phyloP scores from a whole-genome alignment of 2,113 vertebrate genomes.

The Amblyopsis rosae region DNA sequence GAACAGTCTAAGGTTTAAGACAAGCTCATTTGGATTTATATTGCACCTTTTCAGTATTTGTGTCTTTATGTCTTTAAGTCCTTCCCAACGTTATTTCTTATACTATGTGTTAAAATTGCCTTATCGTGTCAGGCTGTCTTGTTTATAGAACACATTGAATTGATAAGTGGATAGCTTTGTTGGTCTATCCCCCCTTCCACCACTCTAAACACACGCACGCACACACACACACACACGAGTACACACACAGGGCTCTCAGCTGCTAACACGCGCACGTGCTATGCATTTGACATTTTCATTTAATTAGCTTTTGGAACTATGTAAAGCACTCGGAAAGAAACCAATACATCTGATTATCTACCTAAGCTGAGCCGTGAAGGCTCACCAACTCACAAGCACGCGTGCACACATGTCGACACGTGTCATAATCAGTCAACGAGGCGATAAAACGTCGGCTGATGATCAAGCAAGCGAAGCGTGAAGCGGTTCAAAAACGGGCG shows the following conservation, averaged over 20 bases:
- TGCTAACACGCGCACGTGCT: background rate
- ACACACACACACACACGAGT: background rate
- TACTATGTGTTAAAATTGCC: no score
- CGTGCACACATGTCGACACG: slow-evolving; percentile 18
- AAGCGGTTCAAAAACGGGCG: slow-evolving; percentile 43
- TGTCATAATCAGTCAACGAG: slow-evolving; percentile 47
- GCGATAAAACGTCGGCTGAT: slow-evolving; percentile 37
- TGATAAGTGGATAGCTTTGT: background rate
- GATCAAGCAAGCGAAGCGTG: slow-evolving; percentile 55
- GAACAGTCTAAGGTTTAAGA: no score
- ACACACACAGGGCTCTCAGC: background rate
- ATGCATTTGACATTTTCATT: slow-evolving; percentile 67
- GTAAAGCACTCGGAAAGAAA: slow-evolving; percentile 57
- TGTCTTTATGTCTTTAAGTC: no score
- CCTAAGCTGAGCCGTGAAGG: slow-evolving; percentile 1
- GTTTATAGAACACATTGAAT: background rate
- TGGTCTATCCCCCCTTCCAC: background rate
- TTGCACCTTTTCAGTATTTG: no score
- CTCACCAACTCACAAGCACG: background rate
- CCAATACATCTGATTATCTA: slow-evolving; percentile 25
- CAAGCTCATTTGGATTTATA: no score
- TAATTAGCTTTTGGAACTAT: slow-evolving; percentile 70
- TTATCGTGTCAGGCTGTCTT: no score
- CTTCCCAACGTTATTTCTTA: no score
- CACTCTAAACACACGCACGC: slow-evolving; percentile 3